phyloP scores from a whole-genome alignment of 2,797 vertebrate genomes.

The Catostomus latipinnis region DNA sequence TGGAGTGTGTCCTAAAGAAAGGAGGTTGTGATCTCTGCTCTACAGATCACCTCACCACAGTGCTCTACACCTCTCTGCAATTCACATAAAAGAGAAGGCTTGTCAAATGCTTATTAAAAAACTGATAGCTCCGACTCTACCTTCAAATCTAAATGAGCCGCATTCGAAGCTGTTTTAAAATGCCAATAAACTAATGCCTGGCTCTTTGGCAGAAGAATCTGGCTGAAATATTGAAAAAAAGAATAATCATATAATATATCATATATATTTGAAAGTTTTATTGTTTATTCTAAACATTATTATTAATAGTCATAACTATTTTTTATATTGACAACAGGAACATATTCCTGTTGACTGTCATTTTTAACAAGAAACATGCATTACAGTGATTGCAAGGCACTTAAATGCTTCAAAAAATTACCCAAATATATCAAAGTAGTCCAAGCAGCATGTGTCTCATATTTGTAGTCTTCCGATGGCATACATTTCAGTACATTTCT shows the following conservation, averaged over 20 bases:
- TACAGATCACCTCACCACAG: neutral
- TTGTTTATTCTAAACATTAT: neutral
- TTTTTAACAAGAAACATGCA: no score
- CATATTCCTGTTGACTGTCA: neutral
- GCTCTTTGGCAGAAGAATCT: no score
- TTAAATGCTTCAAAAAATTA: no score
- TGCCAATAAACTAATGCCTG: neutral
- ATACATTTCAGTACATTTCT: no score
- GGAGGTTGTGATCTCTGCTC: constrained; percentile 4
- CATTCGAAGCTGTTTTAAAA: neutral
- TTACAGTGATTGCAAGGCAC: no score
- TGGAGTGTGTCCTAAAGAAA: constrained; percentile 45
- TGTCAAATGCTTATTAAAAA: neutral
- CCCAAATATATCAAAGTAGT: no score
- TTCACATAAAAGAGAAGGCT: constrained; percentile 2
- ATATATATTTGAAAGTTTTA: no score
- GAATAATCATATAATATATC: no score
- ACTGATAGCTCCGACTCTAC: no score
- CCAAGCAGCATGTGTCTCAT: no score
- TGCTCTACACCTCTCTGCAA: neutral
- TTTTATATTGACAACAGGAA: neutral
- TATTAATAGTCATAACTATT: neutral
- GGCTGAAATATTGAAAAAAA: no score
- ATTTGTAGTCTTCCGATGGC: no score
- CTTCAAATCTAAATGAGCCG: neutral